phyloP scores from a whole-genome alignment of 2,113 vertebrate genomes.

The Hippolais icterina region DNA sequence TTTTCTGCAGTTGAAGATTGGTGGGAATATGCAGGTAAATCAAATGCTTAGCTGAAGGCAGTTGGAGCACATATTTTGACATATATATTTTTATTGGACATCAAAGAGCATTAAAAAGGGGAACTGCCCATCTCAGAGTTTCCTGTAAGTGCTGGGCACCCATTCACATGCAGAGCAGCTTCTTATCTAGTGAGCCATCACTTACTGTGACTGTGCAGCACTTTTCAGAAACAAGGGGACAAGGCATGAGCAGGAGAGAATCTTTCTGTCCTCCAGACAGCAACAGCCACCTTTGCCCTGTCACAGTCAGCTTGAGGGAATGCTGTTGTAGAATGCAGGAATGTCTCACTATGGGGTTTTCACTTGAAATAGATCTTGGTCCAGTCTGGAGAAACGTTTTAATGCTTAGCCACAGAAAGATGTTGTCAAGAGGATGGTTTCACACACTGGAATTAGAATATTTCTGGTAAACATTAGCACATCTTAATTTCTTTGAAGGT shows the following conservation, averaged over 20 bases:
- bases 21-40: not conserved
- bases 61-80: not conserved
- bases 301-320: not conserved
- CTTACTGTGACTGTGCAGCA: not conserved
- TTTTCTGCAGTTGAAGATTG: not conserved
- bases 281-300: not conserved
- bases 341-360: not conserved
- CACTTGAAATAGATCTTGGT: not conserved
- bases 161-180: not conserved
- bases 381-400: not conserved
- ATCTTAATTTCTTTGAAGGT: not conserved
- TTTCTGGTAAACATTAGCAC: not conserved
- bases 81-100: not conserved
- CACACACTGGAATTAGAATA: not conserved
- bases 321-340: not conserved
- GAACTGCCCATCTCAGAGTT: not conserved
- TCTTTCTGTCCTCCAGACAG: not conserved
- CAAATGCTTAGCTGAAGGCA: not conserved
- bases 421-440: not conserved
- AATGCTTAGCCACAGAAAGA: not conserved
- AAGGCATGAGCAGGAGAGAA: not conserved
- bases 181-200: not conserved
- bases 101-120: not conserved
- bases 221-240: not conserved
- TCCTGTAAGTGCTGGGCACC: not conserved